Evolutionary conservation across 2,113 vertebrate species (phyloP), one percentile per base, ranked within the genome.

Genomic region (Indicator indicator): DNA sequence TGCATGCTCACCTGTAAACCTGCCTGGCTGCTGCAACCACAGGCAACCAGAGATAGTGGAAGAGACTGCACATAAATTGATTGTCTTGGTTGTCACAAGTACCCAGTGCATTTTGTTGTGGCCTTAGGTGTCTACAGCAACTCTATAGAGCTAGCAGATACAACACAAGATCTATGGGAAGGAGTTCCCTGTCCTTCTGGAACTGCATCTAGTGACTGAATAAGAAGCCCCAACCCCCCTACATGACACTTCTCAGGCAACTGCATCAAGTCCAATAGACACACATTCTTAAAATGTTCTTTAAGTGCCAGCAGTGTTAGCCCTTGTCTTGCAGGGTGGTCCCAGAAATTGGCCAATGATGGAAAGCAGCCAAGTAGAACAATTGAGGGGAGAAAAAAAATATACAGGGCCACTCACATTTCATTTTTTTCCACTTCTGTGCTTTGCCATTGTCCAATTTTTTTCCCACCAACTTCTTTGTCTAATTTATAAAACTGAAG

Each of bases 381-480:
- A 79, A 83, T 4, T 4, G 1, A 3, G n/a, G 4, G 2, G 0
- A 9, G n/a, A 44, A 44, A 44, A 1, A 11, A 54, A n/a, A 30
- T 3, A 58, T 56, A 63, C 67, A 63, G 5, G 9, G 68, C 56
- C 11, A 44, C 3, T 46, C 44, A 24, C 4, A 42, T 38, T 73
- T 36, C 23, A 50, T 2, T 3, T 23, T 33, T 65, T n/a, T 79
- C 20, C 11, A 38, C 5, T 55, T 4, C 2, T 0, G 2, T 16
- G 23, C 12, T 75, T 69, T 26, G 28, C 19, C 28, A 5, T n/a
- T 76, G 62, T 42, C 50, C 18, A n/a, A 23, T 6, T 60, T 52
- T 42, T 48, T 64, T 52, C 7, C 9, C 16, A 87, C 16, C 15
- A 88, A 11, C 1, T 12, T 6, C 23, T 87, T 58, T 55, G 16